These are phyloP conservation scores for Propithecus coquereli DNA, from an alignment of 2,113 vertebrate species.

Conservation along the genomic window DNA sequence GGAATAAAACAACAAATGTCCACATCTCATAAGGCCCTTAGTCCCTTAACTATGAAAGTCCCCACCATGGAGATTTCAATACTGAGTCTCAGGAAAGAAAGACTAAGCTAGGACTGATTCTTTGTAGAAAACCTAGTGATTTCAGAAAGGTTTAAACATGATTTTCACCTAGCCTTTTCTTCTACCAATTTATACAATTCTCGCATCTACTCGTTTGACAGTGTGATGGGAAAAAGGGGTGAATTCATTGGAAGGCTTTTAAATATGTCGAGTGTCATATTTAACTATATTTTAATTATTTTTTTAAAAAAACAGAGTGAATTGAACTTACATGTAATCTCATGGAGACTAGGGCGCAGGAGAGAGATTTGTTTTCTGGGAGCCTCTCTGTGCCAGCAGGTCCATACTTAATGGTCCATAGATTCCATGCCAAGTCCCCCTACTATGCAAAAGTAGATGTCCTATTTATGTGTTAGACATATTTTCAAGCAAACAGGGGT, in stretches of 20 bases:
- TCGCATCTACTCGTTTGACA: neutral
- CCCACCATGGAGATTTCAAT: too few species aligned
- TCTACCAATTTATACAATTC: neutral
- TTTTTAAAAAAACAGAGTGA: neutral
- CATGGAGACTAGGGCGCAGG: neutral
- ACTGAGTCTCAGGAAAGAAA: neutral
- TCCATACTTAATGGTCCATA: neutral
- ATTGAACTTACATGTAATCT: neutral
- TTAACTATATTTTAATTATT: slow-evolving; percentile 38
- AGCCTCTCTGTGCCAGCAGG: neutral
- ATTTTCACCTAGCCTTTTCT: neutral
- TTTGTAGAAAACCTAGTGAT: neutral
- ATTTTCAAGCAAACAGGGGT: neutral
- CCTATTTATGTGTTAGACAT: neutral
- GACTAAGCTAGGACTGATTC: neutral
- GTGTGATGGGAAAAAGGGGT: neutral
- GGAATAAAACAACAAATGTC: neutral
- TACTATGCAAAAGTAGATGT: neutral
- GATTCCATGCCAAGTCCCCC: neutral
- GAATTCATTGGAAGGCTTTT: neutral
- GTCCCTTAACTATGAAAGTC: neutral
- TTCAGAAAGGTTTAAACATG: neutral
- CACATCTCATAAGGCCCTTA: neutral
- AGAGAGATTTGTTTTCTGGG: neutral
- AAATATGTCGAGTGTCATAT: neutral